Conservation (phyloP, 2,888 invertebrate species). For the Drosophila barbarae region DNA sequence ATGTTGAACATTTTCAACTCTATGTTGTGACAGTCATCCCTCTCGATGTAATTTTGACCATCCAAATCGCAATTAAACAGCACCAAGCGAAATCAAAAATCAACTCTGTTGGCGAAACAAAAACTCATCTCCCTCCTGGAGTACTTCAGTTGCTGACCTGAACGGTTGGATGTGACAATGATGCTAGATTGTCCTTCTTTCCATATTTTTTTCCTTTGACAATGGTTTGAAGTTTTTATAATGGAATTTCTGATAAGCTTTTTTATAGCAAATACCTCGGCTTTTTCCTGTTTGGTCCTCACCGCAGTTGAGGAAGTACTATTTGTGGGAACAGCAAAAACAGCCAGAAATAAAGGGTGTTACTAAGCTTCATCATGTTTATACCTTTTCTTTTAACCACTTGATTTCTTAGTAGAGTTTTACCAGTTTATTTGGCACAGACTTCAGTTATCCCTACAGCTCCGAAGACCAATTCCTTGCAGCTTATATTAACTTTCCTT, state of each 20-base stretch:
- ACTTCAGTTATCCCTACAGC: not conserved
- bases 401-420: not conserved
- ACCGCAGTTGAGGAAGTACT: not conserved
- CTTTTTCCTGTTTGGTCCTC: not conserved
- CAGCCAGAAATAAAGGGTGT: too few species aligned
- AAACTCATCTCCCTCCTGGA: slow-evolving; percentile 2
- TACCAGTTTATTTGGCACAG: not conserved
- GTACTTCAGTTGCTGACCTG: not conserved
- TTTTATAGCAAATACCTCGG: not conserved
- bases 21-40: not conserved
- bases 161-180: not conserved
- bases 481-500: not conserved
- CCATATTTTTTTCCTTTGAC: slow-evolving; percentile 1
- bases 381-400: not conserved
- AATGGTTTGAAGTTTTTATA: not conserved
- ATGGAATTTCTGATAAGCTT: slow-evolving; percentile 4
- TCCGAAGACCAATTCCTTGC: too few species aligned
- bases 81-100: slow-evolving; percentile 2
- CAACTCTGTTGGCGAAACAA: not conserved
- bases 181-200: slow-evolving; percentile 1
- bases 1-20: not conserved
- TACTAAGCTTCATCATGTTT: not conserved
- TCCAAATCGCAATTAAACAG: slow-evolving; percentile 1
- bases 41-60: not conserved
- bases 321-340: not conserved